Percentiles rank a stretch among this genome's conserved stretches.
These are phyloP conservation scores for Siphamia tubifer DNA, from an alignment of 2,113 vertebrate species.

Conservation along the genomic window DNA sequence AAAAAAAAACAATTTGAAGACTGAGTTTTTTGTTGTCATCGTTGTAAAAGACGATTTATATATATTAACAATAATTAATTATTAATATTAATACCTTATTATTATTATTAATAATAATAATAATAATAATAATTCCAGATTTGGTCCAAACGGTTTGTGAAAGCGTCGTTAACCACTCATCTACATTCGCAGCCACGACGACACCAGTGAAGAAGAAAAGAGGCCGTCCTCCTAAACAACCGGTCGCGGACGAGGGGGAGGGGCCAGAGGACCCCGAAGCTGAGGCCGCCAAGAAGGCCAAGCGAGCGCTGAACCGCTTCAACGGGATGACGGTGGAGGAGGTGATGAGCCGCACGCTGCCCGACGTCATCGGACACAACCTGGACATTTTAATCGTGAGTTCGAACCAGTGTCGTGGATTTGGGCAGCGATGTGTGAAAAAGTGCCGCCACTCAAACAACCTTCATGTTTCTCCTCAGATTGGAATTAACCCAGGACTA, in stretches of 20 bases:
- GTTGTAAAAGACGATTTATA: too few relatives aligned
- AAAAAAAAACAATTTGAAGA: too few relatives aligned
- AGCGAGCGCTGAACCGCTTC: slow-evolving; percentile 93
- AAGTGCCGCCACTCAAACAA: too few relatives aligned
- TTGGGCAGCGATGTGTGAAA: too few relatives aligned
- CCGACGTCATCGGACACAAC: slow-evolving; percentile 93
- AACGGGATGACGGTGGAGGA: slow-evolving; percentile 94
- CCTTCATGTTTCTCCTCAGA: slow-evolving; percentile 77
- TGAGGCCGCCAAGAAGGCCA: slow-evolving; percentile 88
- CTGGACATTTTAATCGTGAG: slow-evolving; percentile 98
- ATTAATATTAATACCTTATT: too few relatives aligned
- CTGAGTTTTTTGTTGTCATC: too few relatives aligned
- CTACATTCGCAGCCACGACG: slow-evolving; percentile 63
- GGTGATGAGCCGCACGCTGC: slow-evolving; percentile 93
- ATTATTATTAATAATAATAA: too few relatives aligned
- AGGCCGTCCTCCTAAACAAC: slow-evolving; percentile 82
- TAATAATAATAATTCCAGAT: too few relatives aligned
- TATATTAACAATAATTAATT: too few relatives aligned
- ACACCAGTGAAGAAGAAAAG: slow-evolving; percentile 86
- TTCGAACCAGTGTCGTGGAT: not conserved
- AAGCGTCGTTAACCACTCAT: not conserved
- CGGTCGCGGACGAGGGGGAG: slow-evolving; percentile 80
- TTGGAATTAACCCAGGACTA: slow-evolving; percentile 97
- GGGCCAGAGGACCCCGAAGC: slow-evolving; percentile 83
- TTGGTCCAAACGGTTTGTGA: too few relatives aligned